phyloP scores from a whole-genome alignment of 1,140 invertebrate species.

The Drosophila murphyi region DNA sequence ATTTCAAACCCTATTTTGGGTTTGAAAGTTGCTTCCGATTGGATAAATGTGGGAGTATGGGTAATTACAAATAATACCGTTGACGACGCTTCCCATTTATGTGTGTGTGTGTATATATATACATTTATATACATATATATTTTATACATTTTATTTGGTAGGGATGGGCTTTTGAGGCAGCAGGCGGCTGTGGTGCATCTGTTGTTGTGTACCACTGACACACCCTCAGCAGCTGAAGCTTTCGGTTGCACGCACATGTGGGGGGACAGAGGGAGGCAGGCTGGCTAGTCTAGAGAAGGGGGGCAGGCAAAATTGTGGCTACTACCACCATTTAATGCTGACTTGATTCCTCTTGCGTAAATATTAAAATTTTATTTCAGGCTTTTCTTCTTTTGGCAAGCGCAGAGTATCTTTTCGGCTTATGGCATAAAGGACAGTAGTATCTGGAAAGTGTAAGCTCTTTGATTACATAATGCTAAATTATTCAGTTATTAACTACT shows the following conservation, averaged over 20 bases:
- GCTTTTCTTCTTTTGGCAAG: not conserved
- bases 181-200: slow-evolving; percentile 51
- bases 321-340: slow-evolving; percentile 26
- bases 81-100: slow-evolving; percentile 28
- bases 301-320: not conserved
- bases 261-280: slow-evolving; percentile 21
- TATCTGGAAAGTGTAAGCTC: not conserved
- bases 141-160: slow-evolving; percentile 12
- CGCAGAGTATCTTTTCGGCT: slow-evolving; percentile 3
- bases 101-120: not conserved
- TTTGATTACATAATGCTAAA: too few species aligned
- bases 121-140: not conserved
- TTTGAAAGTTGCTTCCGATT: slow-evolving; percentile 84
- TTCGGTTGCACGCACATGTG: not conserved
- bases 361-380: slow-evolving; percentile 11
- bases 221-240: slow-evolving; percentile 52
- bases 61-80: slow-evolving; percentile 81
- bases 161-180: slow-evolving; percentile 23
- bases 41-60: slow-evolving; percentile 78
- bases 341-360: slow-evolving; percentile 46
- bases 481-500: too few species aligned
- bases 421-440: not conserved
- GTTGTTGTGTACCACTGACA: slow-evolving; percentile 66
- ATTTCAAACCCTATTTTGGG: slow-evolving; percentile 83
- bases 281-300: slow-evolving; percentile 8